These are phyloP conservation scores for Apostichopus leukothele DNA, from an alignment of 53 echinoderm and acorn worm species.

Conservation along the genomic window DNA sequence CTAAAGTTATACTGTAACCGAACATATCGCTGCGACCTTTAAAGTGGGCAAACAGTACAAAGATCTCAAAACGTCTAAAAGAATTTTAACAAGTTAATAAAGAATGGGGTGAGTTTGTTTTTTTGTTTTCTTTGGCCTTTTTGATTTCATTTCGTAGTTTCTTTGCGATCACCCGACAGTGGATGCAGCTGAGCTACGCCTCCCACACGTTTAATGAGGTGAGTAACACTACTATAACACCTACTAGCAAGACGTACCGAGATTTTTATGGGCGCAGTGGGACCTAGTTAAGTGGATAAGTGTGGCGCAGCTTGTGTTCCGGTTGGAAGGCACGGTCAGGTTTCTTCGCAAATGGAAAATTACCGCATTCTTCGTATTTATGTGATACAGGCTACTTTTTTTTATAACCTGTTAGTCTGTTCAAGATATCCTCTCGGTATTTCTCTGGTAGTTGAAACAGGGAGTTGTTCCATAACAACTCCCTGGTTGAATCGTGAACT, in stretches of 20 bases:
- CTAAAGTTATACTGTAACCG: not conserved
- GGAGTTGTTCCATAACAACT: too few relatives aligned
- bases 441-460: too few relatives aligned
- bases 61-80: not conserved
- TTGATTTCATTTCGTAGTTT: not conserved
- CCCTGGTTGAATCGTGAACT: too few relatives aligned
- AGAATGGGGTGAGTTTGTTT: not conserved
- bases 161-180: constrained; percentile 6
- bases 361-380: too few relatives aligned
- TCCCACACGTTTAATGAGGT: constrained; percentile 11
- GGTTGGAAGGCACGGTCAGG: not conserved
- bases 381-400: too few relatives aligned
- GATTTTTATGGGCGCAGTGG: constrained; percentile 22
- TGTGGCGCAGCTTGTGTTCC: constrained; percentile 31
- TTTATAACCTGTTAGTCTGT: too few relatives aligned
- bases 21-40: not conserved
- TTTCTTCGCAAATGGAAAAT: too few relatives aligned
- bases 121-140: too few relatives aligned
- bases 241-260: constrained; percentile 5
- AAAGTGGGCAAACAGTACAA: not conserved
- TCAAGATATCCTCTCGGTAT: too few relatives aligned
- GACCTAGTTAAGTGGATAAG: constrained; percentile 25
- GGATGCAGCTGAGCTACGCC: not conserved
- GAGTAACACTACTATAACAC: not conserved
- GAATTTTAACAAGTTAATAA: constrained; percentile 34